Conservation (phyloP, 2,888 invertebrate species). For the Drosophila stalkeri region DNA sequence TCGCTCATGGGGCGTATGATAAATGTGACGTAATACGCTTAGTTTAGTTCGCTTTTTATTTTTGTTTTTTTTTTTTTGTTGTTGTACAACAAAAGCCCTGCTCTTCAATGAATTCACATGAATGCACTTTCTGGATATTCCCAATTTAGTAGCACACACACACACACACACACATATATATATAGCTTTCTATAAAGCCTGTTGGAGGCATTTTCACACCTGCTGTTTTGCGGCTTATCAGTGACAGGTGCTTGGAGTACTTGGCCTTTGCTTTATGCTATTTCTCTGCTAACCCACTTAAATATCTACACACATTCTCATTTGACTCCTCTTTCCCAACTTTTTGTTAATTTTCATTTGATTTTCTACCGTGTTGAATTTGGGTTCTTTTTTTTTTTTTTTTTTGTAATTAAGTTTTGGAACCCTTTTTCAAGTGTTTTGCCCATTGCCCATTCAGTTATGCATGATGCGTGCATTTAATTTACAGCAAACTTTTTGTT, state of each 20-base stretch:
- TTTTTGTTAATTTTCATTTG: constrained; percentile 50
- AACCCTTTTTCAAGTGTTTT: constrained; percentile 68
- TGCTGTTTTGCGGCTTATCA: constrained; percentile 40
- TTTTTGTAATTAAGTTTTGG: constrained; percentile 73
- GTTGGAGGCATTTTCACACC: constrained; percentile 56
- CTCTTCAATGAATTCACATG: constrained; percentile 71
- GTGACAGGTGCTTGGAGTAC: constrained; percentile 38
- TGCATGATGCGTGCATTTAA: constrained; percentile 63
- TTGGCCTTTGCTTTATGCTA: constrained; percentile 46
- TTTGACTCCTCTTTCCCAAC: constrained; percentile 3
- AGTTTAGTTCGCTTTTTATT: constrained; percentile 34
- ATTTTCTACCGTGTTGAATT: constrained; percentile 68
- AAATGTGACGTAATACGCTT: constrained; percentile 61
- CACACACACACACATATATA: neutral
- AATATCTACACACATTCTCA: constrained; percentile 31
- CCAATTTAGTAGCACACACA: constrained; percentile 23
- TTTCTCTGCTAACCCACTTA: constrained; percentile 56
- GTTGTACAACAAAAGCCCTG: constrained; percentile 47
- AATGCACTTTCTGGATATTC: constrained; percentile 53
- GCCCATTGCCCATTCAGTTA: constrained; percentile 52
- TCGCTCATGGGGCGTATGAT: constrained; percentile 70
- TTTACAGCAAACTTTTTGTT: constrained; percentile 63
- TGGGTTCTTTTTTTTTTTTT: constrained; percentile 9
- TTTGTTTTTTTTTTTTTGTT: constrained; percentile 19
- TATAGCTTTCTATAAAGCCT: constrained; percentile 17